These are phyloP conservation scores for Drosophila dunni DNA, from an alignment of 1,140 invertebrate species.

Conservation along the genomic window DNA sequence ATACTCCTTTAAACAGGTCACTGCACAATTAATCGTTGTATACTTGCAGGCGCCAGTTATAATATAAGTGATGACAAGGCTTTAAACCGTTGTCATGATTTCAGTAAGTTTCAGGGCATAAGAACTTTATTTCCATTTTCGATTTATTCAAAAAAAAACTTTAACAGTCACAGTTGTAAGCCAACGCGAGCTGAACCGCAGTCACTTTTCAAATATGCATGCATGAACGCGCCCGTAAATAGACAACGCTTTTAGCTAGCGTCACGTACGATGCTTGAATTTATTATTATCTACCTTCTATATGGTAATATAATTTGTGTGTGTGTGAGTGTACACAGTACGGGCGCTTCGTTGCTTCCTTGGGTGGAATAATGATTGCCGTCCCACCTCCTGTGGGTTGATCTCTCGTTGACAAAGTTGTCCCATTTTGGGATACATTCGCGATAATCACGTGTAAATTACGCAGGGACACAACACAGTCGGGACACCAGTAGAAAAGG, in stretches of 20 bases:
- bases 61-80: no score
- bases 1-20: constrained; percentile 48
- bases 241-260: constrained; percentile 49
- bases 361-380: constrained; percentile 49
- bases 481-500: not conserved
- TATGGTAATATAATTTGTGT: constrained; percentile 44
- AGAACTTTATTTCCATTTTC: no score
- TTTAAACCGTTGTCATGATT: not conserved
- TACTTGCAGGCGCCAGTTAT: constrained; percentile 14
- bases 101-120: not conserved
- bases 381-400: constrained; percentile 3
- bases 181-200: not conserved
- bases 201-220: constrained; percentile 46
- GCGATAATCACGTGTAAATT: constrained; percentile 67
- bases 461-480: constrained; percentile 28
- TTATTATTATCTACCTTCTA: constrained; percentile 52
- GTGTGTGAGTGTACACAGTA: constrained; percentile 4
- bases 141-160: not conserved
- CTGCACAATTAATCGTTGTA: constrained; percentile 42
- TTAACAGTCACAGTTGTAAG: constrained; percentile 5
- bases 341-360: not conserved
- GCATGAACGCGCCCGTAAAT: constrained; percentile 43
- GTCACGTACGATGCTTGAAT: constrained; percentile 59
- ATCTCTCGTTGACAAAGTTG: constrained; percentile 51
- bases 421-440: constrained; percentile 41